phyloP scores from a whole-genome alignment of 1,140 invertebrate species.

The Maconellicoccus hirsutus region DNA sequence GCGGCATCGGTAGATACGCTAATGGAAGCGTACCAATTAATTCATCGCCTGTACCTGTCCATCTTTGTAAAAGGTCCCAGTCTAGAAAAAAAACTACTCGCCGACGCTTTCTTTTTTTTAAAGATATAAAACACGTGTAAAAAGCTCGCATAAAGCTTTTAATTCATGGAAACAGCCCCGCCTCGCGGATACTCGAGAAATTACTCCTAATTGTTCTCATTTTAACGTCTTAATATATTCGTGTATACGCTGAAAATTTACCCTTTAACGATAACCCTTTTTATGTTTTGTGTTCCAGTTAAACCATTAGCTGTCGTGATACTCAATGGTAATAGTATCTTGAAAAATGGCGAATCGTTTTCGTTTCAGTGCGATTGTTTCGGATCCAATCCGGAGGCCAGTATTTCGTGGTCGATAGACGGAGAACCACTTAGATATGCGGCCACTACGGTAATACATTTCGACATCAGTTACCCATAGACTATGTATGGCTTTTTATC shows the following conservation, averaged over 20 bases:
- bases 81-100: background rate
- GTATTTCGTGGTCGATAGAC: constrained; percentile 3
- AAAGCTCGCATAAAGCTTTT: background rate
- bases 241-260: too few relatives aligned
- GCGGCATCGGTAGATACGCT: too few relatives aligned
- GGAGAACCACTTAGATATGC: background rate
- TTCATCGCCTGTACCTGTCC: too few relatives aligned
- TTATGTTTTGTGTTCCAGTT: background rate
- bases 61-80: too few relatives aligned
- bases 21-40: too few relatives aligned
- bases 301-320: background rate
- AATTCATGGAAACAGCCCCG: background rate
- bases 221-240: too few relatives aligned
- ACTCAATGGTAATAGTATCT: background rate
- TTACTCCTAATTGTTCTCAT: too few relatives aligned
- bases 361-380: background rate
- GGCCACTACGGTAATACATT: constrained; percentile 1
- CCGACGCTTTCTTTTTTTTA: background rate
- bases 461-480: too few relatives aligned
- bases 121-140: background rate
- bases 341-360: constrained; percentile 1
- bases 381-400: constrained; percentile 1
- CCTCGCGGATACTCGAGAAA: too few relatives aligned
- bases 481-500: too few relatives aligned
- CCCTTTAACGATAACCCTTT: background rate